These are phyloP conservation scores for Xestia c-nigrum DNA, from an alignment of 2,888 invertebrate genomes.

Conservation along the genomic window DNA sequence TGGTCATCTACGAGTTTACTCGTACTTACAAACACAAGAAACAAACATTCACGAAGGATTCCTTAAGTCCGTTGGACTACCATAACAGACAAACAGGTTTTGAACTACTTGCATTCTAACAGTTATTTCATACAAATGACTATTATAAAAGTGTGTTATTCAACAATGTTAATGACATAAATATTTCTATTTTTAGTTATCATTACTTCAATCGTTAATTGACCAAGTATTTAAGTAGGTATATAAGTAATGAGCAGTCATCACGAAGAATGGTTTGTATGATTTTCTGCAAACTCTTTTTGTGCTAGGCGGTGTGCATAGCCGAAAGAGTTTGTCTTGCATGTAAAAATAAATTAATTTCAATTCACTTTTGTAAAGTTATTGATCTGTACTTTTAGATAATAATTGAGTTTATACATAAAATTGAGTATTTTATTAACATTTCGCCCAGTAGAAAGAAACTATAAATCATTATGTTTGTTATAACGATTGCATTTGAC, in stretches of 20 bases:
- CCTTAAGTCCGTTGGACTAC: no score
- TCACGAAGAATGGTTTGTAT: not conserved
- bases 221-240: constrained; percentile 10
- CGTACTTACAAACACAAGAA: no score
- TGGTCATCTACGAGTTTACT: no score
- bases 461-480: constrained; percentile 68
- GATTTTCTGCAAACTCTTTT: not conserved
- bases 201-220: constrained; percentile 21
- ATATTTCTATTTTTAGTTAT: not conserved
- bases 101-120: not conserved
- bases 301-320: not conserved
- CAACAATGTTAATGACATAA: constrained; percentile 9
- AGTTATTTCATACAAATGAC: not conserved
- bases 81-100: not conserved
- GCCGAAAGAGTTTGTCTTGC: not conserved
- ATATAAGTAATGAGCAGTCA: not conserved
- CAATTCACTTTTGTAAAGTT: not conserved
- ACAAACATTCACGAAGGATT: not conserved
- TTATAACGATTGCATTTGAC: constrained; percentile 64
- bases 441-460: not conserved
- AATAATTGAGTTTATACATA: no score
- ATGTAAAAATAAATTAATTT: not conserved
- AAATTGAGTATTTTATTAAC: not conserved
- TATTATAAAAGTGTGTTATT: not conserved
- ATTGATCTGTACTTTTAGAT: not conserved